Conservation (phyloP, 2,113 vertebrate genomes). For the Panthera uncia region DNA sequence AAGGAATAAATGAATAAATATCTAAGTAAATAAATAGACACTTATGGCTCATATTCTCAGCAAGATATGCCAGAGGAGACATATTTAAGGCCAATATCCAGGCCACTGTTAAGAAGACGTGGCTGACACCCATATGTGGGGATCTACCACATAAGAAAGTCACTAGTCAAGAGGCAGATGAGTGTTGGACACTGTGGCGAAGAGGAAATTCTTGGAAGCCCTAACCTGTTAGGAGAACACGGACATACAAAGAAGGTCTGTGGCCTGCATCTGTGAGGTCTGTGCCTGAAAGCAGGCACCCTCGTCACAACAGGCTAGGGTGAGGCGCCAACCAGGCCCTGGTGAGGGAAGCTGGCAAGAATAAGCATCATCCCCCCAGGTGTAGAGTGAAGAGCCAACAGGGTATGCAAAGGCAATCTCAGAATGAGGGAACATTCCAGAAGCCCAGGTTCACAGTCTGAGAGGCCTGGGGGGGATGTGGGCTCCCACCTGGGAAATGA, state of each 20-base stretch:
- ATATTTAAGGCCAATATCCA: not conserved
- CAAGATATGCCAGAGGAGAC: not conserved
- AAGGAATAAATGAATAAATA: not conserved
- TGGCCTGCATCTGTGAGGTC: too few species aligned
- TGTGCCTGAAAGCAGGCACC: not conserved
- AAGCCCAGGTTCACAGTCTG: not conserved
- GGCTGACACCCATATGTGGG: not conserved
- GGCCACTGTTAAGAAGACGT: not conserved
- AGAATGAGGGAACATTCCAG: not conserved
- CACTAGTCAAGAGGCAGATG: not conserved
- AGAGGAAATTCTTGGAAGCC: not conserved
- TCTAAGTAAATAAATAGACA: not conserved
- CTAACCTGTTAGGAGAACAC: not conserved
- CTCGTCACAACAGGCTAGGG: not conserved
- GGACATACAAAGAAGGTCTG: not conserved
- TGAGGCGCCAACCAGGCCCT: not conserved
- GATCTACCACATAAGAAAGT: not conserved
- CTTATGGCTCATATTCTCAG: not conserved
- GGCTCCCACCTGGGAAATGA: not conserved
- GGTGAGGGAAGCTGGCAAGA: not conserved
- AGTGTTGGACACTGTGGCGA: not conserved
- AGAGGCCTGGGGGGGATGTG: too few species aligned
- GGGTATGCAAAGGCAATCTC: not conserved
- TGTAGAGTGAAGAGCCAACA: accelerated
- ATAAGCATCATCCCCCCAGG: too few species aligned